Evolutionary conservation across 2,797 vertebrate genomes (phyloP).

Genomic region (Megaceryle alcyon): DNA sequence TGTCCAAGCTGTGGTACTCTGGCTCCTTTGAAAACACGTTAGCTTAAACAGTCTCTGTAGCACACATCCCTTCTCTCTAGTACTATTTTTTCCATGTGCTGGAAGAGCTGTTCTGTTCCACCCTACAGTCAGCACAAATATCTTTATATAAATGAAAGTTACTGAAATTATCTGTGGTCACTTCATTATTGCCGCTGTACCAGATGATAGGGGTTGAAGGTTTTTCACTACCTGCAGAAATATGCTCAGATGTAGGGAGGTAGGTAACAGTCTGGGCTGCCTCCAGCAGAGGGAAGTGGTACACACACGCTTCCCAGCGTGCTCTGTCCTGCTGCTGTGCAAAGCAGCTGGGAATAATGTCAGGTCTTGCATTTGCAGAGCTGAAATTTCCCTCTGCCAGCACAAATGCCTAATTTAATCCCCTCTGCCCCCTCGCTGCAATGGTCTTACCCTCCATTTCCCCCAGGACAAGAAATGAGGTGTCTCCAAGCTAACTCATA

Average conservation of each 20-base stretch:
- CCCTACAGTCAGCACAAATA: neutral
- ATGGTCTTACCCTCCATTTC: neutral
- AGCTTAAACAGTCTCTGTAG: slow-evolving; percentile 35
- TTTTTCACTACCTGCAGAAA: neutral
- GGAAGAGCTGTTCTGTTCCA: neutral
- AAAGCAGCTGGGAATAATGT: neutral
- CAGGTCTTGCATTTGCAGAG: neutral
- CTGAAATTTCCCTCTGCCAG: neutral
- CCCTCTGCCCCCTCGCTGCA: neutral
- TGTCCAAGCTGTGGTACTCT: slow-evolving; percentile 6
- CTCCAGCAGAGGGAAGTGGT: slow-evolving; percentile 70
- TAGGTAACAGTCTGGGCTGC: slow-evolving; percentile 57
- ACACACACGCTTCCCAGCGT: neutral
- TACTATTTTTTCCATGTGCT: neutral
- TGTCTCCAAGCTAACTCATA: neutral
- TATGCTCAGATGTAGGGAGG: neutral
- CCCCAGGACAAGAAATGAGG: neutral
- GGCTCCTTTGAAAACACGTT: neutral
- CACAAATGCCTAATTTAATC: neutral
- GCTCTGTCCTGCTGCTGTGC: neutral
- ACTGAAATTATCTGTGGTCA: neutral
- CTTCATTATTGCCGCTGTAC: neutral
- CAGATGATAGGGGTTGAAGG: neutral
- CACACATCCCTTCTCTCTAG: neutral
- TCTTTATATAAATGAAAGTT: slow-evolving; percentile 15